Evolutionary conservation across 2,888 invertebrate species (phyloP), one percentile per base, ranked within the genome.

Genomic region (Eretmocerus hayati): DNA sequence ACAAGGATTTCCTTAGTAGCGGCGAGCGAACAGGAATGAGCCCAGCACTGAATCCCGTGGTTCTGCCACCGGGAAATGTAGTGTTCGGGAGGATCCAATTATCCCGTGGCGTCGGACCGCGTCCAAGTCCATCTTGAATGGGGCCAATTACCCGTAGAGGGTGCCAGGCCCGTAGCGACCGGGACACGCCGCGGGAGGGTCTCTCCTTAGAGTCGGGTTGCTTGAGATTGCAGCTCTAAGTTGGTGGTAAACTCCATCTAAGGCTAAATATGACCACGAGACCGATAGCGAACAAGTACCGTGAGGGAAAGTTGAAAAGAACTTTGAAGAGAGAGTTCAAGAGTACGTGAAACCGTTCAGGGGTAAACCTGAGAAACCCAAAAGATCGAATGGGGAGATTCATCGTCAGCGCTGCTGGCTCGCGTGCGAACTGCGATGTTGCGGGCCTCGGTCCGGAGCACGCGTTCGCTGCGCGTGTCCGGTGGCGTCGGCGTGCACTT

Each of bases 231-330:
- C 76, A 76, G 74, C 75, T 71, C 75, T 69, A 77, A 78, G 72
- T 62, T 67, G 75, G 76, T 74, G 76, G 78, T 78, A 77, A 77
- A 74, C 66, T 71, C 65, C 68, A 66, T 71, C 68, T 69, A 71
- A 72, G 68, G 67, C 72, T 72, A 78, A 79, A 78, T 78, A 79
- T 72, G 57, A 67, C 70, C 73, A 72, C 73, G 75, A 77, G 76
- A 75, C 77, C 77, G 77, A 80, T 79, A 80, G 77, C 77, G 73
- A 74, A 73, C 71, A 77, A 78, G 77, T 78, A 77, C 76, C 78
- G 79, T 77, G 80, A 81, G 77, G 79, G 79, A 82, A 81, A 82
- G 80, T 74, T 81, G 79, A 76, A 80, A 80, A 81, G 79, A 75
- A 81, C 80, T 81, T 78, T 79, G 78, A 79, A 80, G 76, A 80